These are phyloP conservation scores for Anguilla marmorata DNA, from an alignment of 2,797 vertebrate genomes.

Conservation along the genomic window DNA sequence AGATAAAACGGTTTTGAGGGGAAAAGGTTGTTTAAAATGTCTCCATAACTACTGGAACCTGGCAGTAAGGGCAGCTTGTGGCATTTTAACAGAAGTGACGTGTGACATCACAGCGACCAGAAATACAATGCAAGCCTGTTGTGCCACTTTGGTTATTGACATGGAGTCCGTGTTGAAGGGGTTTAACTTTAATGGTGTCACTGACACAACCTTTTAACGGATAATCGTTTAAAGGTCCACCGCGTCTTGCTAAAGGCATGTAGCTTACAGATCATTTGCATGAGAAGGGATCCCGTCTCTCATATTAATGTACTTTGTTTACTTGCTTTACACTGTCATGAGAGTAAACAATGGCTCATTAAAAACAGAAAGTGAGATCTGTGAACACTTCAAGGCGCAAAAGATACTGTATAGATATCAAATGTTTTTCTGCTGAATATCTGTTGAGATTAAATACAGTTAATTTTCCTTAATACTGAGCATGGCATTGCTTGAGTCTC, in stretches of 20 bases:
- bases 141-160: not conserved
- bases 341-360: not conserved
- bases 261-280: not conserved
- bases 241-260: not conserved
- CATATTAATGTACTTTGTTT: not conserved
- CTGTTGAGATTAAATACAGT: not conserved
- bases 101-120: not conserved
- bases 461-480: not conserved
- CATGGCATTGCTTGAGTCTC: not conserved
- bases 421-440: not conserved
- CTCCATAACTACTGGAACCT: not conserved
- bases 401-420: not conserved
- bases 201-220: not conserved
- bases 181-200: not conserved
- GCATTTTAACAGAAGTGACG: not conserved
- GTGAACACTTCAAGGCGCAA: not conserved
- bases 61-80: not conserved
- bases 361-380: not conserved
- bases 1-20: not conserved
- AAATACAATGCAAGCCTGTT: not conserved
- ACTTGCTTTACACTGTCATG: not conserved
- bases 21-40: not conserved
- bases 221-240: not conserved
- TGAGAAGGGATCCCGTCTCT: not conserved
- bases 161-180: not conserved